Evolutionary conservation across 2,888 invertebrate species (phyloP).

Genomic region (Imbricaverruca yamaguchii): DNA sequence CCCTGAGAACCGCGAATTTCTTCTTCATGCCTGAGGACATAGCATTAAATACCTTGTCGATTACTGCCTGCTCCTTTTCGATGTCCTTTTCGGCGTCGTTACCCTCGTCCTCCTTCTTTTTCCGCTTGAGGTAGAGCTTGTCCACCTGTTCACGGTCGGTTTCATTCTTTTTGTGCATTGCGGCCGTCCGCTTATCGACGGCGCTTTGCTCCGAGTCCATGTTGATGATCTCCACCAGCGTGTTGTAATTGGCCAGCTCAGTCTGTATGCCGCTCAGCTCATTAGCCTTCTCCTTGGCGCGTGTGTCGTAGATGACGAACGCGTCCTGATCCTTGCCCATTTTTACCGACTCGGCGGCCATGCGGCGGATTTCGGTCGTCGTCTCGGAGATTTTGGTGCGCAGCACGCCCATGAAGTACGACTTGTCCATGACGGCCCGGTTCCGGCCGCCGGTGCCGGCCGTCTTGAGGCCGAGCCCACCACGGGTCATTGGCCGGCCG

Average conservation of each 20-base stretch:
- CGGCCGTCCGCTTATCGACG: slow-evolving; percentile 56
- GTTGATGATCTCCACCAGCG: slow-evolving; percentile 68
- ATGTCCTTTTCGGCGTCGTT: background rate
- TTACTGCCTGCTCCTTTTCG: background rate
- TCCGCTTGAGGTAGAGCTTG: slow-evolving; percentile 45
- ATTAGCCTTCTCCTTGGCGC: slow-evolving; percentile 58
- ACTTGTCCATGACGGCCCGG: slow-evolving; percentile 62
- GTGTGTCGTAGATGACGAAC: slow-evolving; percentile 58
- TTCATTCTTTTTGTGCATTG: slow-evolving; percentile 49
- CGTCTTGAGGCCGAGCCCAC: slow-evolving; percentile 40
- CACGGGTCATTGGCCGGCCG: background rate
- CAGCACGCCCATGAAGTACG: slow-evolving; percentile 72
- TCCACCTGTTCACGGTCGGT: slow-evolving; percentile 56
- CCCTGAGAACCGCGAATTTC: background rate
- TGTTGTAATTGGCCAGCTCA: slow-evolving; percentile 71
- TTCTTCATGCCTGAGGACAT: slow-evolving; percentile 54
- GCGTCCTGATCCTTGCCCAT: slow-evolving; percentile 59
- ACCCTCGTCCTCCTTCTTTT: background rate
- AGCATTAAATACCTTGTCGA: slow-evolving; percentile 41
- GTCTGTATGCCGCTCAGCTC: slow-evolving; percentile 47
- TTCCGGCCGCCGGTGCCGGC: slow-evolving; percentile 50
- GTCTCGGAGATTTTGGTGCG: slow-evolving; percentile 66
- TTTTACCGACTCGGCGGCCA: slow-evolving; percentile 54
- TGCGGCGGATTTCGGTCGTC: slow-evolving; percentile 57
- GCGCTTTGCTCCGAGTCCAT: slow-evolving; percentile 56